phyloP scores from a whole-genome alignment of 64 coral and sea anemone genomes.

The Platygyra sinensis region DNA sequence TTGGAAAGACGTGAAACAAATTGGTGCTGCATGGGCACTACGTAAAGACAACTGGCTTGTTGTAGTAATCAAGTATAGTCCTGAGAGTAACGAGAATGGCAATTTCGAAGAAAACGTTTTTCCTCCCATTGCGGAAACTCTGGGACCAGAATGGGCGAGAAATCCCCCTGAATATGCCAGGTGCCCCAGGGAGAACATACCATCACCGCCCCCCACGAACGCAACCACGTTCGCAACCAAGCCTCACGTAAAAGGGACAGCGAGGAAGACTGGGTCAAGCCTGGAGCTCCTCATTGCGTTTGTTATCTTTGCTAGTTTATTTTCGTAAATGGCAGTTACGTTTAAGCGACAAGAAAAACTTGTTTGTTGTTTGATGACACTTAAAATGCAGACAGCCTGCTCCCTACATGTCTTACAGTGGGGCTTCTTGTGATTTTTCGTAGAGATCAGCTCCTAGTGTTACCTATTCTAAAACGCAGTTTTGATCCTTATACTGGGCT shows the following conservation, averaged over 20 bases:
- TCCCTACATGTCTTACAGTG: no score
- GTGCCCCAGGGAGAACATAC: background rate
- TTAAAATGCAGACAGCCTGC: background rate
- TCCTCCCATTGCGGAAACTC: background rate
- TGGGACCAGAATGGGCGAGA: background rate
- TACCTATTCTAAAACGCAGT: no score
- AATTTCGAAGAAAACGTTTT: constrained; percentile 24
- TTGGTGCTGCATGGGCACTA: constrained; percentile 22
- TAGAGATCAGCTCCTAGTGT: no score
- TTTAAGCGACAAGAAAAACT: background rate
- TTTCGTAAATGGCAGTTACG: background rate
- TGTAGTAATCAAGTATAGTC: constrained; percentile 14
- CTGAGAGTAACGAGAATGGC: background rate
- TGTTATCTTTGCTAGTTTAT: background rate
- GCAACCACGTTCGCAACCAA: background rate
- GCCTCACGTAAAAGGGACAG: background rate
- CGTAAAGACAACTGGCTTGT: constrained; percentile 6
- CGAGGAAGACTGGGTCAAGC: background rate
- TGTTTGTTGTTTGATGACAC: background rate
- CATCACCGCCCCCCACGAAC: background rate
- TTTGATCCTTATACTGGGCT: no score
- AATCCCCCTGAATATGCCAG: background rate
- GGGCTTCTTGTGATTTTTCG: no score
- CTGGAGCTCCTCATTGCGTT: background rate
- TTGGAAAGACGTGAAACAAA: constrained; percentile 21